Evolutionary conservation across 2,888 invertebrate genomes (phyloP), one percentile per base, ranked within the genome.

Genomic region (Stomorhina lunata): DNA sequence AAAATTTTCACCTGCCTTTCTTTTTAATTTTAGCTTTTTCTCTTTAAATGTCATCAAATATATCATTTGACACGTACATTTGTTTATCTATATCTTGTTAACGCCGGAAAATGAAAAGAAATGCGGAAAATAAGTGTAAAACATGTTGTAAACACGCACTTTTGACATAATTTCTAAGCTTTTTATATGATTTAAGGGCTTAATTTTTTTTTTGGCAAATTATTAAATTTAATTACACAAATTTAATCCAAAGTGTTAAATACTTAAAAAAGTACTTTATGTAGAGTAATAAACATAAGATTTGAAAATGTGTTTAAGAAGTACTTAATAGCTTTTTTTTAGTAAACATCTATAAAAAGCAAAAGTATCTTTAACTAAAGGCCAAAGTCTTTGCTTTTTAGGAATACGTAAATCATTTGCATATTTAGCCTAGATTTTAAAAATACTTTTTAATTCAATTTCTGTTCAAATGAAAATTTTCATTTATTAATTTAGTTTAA

Each of bases 61-160:
- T 34, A 20, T 22, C 22, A n/a, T 59, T 22, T 34, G 37, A 59
- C n/a, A 59, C 40, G 15, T 59, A 15, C 59, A n/a, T n/a, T n/a
- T n/a, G 40, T 59, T 32, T 25, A 12, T 37, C 22, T 10, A 22
- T 20, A 25, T 40, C 37, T 40, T 22, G 40, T 61, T 40, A 40
- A 40, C 43, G n/a, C n/a, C 2, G 7, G 15, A 40, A 40, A 48
- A 20, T 10, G 10, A 22, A 10, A 10, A 20, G 10, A 37, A 12
- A 12, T 40, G n/a, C 40, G 10, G n/a, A 22, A 48, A 2, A n/a
- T 5, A 48, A 61, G 25, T 10, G 59, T 25, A 25, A 59, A 61
- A 61, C 25, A 40, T 40, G 22, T 61, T 61, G 59, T 61, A 25
- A 61, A 61, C 59, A 61, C 59, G 37, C 59, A 61, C 59, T 40